Percentiles rank a stretch among this genome's conserved stretches.
Evolutionary conservation across 1,140 invertebrate species (phyloP).

Genomic region (Epicauta chinensis): DNA sequence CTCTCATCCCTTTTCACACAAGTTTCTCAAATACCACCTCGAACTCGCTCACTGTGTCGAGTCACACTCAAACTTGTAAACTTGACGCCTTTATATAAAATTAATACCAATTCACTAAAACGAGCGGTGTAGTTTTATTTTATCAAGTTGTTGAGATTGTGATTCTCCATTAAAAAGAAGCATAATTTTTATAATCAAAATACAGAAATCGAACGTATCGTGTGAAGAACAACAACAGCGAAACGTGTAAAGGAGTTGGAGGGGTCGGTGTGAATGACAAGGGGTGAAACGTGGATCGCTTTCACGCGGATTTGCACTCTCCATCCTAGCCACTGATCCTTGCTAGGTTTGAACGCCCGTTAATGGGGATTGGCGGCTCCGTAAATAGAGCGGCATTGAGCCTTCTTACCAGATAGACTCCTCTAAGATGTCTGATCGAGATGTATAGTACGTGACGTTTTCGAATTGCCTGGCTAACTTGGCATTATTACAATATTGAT

Average conservation of each 20-base stretch:
- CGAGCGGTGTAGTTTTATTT: conserved; percentile 12
- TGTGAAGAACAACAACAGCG: background rate
- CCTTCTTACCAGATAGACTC: conserved; percentile 27
- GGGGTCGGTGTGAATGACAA: conserved; percentile 29
- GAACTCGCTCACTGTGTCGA: conserved; percentile 12
- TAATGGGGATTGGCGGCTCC: conserved; percentile 43
- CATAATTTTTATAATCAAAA: too few species aligned
- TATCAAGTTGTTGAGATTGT: too few species aligned
- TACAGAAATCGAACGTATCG: background rate
- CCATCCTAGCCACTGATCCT: conserved; percentile 31
- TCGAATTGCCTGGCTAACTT: conserved; percentile 6
- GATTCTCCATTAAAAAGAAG: too few species aligned
- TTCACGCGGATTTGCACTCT: conserved; percentile 37
- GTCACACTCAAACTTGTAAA: conserved; percentile 13
- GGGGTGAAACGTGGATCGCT: conserved; percentile 27
- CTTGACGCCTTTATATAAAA: conserved; percentile 17
- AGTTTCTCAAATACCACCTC: conserved; percentile 19
- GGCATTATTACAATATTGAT: background rate
- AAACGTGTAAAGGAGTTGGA: background rate
- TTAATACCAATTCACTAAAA: conserved; percentile 10
- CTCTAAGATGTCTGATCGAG: conserved; percentile 6
- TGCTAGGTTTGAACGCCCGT: conserved; percentile 28
- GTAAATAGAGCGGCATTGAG: conserved; percentile 43
- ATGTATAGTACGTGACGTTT: conserved; percentile 10
- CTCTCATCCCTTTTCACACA: conserved; percentile 8